Percentiles rank a stretch among this genome's conserved stretches.
These are phyloP conservation scores for Brachyopa scutellaris DNA, from an alignment of 2,888 invertebrate genomes.

Conservation along the genomic window DNA sequence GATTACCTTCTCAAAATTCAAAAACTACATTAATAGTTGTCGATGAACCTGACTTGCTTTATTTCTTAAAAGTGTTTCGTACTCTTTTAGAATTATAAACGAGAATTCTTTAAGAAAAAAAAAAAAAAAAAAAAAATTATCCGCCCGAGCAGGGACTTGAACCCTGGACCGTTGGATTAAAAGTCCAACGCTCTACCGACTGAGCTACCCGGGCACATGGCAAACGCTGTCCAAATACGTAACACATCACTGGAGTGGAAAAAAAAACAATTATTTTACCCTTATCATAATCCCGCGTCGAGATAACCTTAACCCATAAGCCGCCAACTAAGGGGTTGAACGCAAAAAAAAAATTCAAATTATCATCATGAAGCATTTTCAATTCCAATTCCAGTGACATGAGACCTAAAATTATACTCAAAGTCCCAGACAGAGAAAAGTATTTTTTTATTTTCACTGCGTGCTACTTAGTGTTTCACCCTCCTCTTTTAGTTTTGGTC, in stretches of 20 bases:
- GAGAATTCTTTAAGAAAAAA: no score
- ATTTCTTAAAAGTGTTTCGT: no score
- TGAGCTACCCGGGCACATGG: conserved; percentile 75
- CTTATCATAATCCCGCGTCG: conserved; percentile 15
- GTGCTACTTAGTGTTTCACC: no score
- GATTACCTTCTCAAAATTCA: no score
- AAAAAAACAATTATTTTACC: not conserved
- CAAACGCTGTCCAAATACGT: not conserved
- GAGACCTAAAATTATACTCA: conserved; percentile 38
- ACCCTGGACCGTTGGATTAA: conserved; percentile 79
- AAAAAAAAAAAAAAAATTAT: conserved; percentile 60
- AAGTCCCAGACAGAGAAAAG: conserved; percentile 11
- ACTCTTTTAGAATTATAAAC: no score
- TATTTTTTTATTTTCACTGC: conserved; percentile 40
- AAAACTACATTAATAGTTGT: no score
- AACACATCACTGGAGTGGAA: not conserved
- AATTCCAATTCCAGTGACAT: conserved; percentile 22
- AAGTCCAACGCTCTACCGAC: conserved; percentile 78
- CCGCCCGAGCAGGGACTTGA: conserved; percentile 78
- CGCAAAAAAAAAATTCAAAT: conserved; percentile 23
- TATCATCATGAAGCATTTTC: conserved; percentile 33
- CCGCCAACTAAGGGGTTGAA: not conserved
- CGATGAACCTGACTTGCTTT: no score
- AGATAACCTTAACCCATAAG: conserved; percentile 39
- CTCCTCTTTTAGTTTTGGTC: no score